phyloP scores from a whole-genome alignment of 1,140 invertebrate genomes.

The Camponotus pennsylvanicus region DNA sequence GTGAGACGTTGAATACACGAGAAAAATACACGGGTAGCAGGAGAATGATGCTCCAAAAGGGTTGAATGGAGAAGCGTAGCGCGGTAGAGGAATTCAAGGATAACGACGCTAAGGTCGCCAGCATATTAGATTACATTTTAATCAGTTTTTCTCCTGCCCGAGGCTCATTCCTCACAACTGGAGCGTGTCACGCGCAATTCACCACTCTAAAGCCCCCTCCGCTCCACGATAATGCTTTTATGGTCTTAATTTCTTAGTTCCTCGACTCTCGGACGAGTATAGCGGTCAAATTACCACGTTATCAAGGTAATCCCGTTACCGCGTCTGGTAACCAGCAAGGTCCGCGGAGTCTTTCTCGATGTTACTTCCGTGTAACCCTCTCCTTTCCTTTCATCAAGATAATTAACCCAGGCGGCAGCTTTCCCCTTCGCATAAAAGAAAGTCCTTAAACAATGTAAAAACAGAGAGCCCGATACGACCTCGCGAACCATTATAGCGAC shows the following conservation, averaged over 20 bases:
- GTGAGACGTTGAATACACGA: background rate
- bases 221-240: conserved; percentile 75
- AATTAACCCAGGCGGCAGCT: conserved; percentile 64
- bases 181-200: conserved; percentile 55
- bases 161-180: conserved; percentile 45
- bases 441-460: conserved; percentile 40
- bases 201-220: conserved; percentile 6
- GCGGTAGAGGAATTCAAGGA: conserved; percentile 51
- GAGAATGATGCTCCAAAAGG: conserved; percentile 38
- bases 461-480: conserved; percentile 57
- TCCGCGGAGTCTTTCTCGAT: conserved; percentile 66
- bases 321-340: conserved; percentile 58
- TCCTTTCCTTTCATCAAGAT: conserved; percentile 47
- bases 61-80: conserved; percentile 28
- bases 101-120: conserved; percentile 42
- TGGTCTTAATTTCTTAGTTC: conserved; percentile 79
- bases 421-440: conserved; percentile 28
- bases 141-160: conserved; percentile 65
- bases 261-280: conserved; percentile 73
- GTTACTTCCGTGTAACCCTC: conserved; percentile 65
- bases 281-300: conserved; percentile 70
- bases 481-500: conserved; percentile 49
- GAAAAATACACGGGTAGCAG: conserved; percentile 60
- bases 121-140: conserved; percentile 78
- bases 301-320: conserved; percentile 72